Evolutionary conservation across 1,140 invertebrate species (phyloP).

Genomic region (Drosophila simulans): DNA sequence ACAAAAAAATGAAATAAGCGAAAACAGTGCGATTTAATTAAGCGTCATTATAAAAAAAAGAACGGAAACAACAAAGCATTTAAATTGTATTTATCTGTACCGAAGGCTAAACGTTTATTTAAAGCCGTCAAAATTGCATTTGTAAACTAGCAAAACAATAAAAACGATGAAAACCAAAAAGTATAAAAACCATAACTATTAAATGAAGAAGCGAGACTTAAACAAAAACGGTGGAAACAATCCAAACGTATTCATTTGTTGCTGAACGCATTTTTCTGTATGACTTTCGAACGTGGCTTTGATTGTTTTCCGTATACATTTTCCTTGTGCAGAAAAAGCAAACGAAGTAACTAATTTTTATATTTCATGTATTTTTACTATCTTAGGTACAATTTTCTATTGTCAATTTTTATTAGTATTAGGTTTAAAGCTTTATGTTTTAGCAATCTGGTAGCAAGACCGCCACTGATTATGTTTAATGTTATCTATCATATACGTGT

Average conservation of each 20-base stretch:
- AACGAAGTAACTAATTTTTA: constrained; percentile 47
- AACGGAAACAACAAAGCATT: constrained; percentile 67
- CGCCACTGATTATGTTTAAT: constrained; percentile 65
- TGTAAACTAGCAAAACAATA: constrained; percentile 60
- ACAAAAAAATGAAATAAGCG: constrained; percentile 39
- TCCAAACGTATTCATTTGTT: constrained; percentile 31
- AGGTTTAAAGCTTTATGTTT: constrained; percentile 78
- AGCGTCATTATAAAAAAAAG: constrained; percentile 31
- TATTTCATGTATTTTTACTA: constrained; percentile 50
- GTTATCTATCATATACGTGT: constrained; percentile 59
- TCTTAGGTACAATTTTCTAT: constrained; percentile 64
- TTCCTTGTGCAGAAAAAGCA: constrained; percentile 43
- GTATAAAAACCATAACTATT: constrained; percentile 24
- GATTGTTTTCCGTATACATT: constrained; percentile 32
- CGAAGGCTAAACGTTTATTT: constrained; percentile 60
- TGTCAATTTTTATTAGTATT: constrained; percentile 69
- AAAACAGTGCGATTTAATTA: constrained; percentile 59
- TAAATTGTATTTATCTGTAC: constrained; percentile 75
- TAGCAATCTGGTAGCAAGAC: constrained; percentile 55
- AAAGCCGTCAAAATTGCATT: constrained; percentile 78
- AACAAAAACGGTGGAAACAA: constrained; percentile 15
- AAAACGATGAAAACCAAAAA: constrained; percentile 32
- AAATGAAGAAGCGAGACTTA: constrained; percentile 15
- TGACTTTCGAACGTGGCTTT: constrained; percentile 29
- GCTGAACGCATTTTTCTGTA: constrained; percentile 21